Evolutionary conservation across 2,888 invertebrate genomes (phyloP).

Genomic region (Erebia ligea): DNA sequence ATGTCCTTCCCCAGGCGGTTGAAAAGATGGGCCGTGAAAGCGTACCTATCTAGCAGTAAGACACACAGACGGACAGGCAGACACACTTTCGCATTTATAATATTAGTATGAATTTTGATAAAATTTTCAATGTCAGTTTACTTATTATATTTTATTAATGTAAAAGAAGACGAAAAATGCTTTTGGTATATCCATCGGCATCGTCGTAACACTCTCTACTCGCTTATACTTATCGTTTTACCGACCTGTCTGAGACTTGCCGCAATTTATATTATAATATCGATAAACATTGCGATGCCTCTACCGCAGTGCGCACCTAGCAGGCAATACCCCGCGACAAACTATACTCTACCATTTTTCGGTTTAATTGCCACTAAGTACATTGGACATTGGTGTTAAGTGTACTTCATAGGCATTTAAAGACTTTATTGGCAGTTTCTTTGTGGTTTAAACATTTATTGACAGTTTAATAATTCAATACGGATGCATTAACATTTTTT

Average conservation of each 20-base stretch:
- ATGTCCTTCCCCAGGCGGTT: too few relatives aligned
- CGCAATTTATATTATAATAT: constrained; percentile 12
- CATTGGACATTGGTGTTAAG: not conserved
- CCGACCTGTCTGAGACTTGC: not conserved
- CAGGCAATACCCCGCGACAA: not conserved
- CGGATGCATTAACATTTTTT: too few relatives aligned
- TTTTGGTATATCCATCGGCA: not conserved
- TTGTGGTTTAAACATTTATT: not conserved
- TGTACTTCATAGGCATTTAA: not conserved
- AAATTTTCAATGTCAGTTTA: too few relatives aligned
- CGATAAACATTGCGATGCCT: not conserved
- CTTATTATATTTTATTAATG: too few relatives aligned
- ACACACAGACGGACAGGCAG: too few relatives aligned
- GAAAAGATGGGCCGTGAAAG: too few relatives aligned
- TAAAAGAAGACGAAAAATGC: not conserved
- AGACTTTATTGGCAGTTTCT: not conserved
- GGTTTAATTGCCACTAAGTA: not conserved
- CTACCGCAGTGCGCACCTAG: not conserved
- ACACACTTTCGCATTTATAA: too few relatives aligned
- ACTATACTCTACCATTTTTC: not conserved
- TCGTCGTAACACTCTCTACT: not conserved
- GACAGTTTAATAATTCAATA: not conserved
- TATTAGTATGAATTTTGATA: too few relatives aligned
- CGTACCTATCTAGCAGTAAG: too few relatives aligned
- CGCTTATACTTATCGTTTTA: constrained; percentile 3